Evolutionary conservation across 2,888 invertebrate genomes (phyloP).

Genomic region (Aphodius sticticus): DNA sequence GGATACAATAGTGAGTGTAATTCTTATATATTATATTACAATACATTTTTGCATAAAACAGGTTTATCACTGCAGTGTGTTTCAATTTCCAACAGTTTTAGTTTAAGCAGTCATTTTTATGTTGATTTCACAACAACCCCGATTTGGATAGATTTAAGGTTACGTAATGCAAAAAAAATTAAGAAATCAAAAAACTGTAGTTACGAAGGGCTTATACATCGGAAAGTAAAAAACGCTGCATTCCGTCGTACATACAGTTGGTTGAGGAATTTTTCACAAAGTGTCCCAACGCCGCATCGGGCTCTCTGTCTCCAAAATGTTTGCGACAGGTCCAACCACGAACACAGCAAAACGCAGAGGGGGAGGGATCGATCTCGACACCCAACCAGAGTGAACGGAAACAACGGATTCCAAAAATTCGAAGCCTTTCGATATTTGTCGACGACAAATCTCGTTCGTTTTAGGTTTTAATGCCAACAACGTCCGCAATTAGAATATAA

Average conservation of each 20-base stretch:
- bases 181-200: conserved; percentile 46
- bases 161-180: conserved; percentile 7
- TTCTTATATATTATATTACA: too few species aligned
- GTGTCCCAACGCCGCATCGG: conserved; percentile 51
- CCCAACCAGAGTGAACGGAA: conserved; percentile 24
- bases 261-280: conserved; percentile 41
- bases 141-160: background rate
- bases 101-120: conserved; percentile 10
- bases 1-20: too few species aligned
- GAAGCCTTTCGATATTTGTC: conserved; percentile 5
- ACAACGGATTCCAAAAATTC: conserved; percentile 19
- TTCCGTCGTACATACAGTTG: conserved; percentile 57
- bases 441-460: background rate
- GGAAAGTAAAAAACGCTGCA: conserved; percentile 34
- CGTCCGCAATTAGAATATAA: conserved; percentile 39
- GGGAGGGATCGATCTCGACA: conserved; percentile 18
- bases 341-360: conserved; percentile 16
- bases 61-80: background rate
- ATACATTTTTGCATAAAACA: background rate
- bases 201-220: conserved; percentile 47
- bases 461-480: too few species aligned
- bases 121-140: conserved; percentile 20
- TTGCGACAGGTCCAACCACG: conserved; percentile 38
- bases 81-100: background rate
- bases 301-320: conserved; percentile 34